These are phyloP conservation scores for Sericinus montela DNA, from an alignment of 2,888 invertebrate genomes.

Conservation along the genomic window DNA sequence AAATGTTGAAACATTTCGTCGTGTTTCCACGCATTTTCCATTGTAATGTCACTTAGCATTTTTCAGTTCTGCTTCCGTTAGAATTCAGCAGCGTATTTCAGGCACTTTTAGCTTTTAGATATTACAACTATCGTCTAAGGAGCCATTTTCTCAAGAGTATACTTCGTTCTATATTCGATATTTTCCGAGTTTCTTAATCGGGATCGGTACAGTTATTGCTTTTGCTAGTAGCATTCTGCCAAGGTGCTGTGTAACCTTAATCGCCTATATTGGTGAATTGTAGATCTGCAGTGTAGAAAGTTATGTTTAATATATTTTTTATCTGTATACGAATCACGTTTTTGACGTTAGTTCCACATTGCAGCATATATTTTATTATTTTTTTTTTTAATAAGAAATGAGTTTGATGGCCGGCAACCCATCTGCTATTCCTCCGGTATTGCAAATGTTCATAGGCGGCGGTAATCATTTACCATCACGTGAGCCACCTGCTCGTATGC, in stretches of 20 bases:
- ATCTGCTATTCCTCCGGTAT: too few species aligned
- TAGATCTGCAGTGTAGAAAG: neutral
- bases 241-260: slow-evolving; percentile 1
- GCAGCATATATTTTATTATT: too few species aligned
- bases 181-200: slow-evolving; percentile 34
- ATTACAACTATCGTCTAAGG: slow-evolving; percentile 69
- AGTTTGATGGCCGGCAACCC: too few species aligned
- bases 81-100: slow-evolving; percentile 37
- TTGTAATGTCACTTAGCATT: slow-evolving; percentile 18
- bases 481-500: too few species aligned
- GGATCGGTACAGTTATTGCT: slow-evolving; percentile 8
- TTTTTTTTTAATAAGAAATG: too few species aligned
- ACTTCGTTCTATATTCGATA: slow-evolving; percentile 59
- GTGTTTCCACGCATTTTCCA: slow-evolving; percentile 14
- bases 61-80: slow-evolving; percentile 26
- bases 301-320: too few species aligned
- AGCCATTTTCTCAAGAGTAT: slow-evolving; percentile 64
- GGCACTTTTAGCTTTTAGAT: slow-evolving; percentile 63
- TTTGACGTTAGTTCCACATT: too few species aligned
- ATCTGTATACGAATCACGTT: too few species aligned
- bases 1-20: slow-evolving; percentile 10
- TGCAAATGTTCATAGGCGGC: too few species aligned
- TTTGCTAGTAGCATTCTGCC: neutral
- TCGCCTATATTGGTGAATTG: neutral
- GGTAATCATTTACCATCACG: too few species aligned